These are phyloP conservation scores for Pseudanteris insignis DNA, from an alignment of 2,888 invertebrate genomes.

Conservation along the genomic window DNA sequence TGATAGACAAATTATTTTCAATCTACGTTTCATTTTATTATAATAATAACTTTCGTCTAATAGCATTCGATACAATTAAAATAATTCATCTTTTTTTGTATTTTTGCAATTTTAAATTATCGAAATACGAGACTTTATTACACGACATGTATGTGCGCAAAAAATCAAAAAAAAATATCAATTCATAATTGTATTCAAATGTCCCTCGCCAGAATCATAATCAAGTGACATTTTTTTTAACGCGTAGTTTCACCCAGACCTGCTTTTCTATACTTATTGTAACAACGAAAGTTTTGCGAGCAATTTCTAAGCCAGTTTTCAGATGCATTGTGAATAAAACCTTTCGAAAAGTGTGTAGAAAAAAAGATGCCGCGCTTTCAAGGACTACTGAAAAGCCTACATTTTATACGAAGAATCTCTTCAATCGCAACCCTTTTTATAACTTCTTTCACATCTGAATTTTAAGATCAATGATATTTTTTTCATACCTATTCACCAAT, in stretches of 20 bases:
- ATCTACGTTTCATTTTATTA: too few relatives aligned
- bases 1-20: too few relatives aligned
- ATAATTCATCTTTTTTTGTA: too few relatives aligned
- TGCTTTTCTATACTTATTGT: background rate
- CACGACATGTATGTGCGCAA: too few relatives aligned
- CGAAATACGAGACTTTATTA: too few relatives aligned
- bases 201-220: too few relatives aligned
- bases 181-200: too few relatives aligned
- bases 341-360: background rate
- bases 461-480: conserved; percentile 11
- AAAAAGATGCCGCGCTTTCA: conserved; percentile 5
- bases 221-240: background rate
- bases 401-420: conserved; percentile 1
- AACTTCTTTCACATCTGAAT: conserved; percentile 18
- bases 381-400: conserved; percentile 1
- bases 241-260: background rate
- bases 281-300: conserved; percentile 6
- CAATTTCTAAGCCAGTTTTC: background rate
- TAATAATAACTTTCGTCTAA: too few relatives aligned
- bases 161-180: background rate
- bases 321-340: conserved; percentile 7
- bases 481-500: conserved; percentile 1
- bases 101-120: too few relatives aligned
- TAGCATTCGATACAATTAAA: too few relatives aligned
- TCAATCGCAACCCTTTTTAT: conserved; percentile 23